Evolutionary conservation across 1,140 invertebrate species (phyloP).

Genomic region (Eulimnadia texana): DNA sequence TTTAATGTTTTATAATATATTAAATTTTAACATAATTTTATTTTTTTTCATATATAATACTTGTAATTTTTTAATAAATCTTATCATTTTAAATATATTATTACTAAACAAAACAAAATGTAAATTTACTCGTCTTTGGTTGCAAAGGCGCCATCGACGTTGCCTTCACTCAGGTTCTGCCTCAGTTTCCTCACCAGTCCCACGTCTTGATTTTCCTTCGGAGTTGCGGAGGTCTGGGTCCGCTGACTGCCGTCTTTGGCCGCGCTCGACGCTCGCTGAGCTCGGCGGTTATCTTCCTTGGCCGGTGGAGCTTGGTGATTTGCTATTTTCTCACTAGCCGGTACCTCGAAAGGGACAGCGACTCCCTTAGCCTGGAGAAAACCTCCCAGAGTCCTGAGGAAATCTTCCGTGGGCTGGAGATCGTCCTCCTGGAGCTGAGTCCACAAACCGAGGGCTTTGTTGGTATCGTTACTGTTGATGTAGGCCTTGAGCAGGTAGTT

Average conservation of each 20-base stretch:
- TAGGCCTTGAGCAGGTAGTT: constrained; percentile 53
- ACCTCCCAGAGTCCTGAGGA: constrained; percentile 45
- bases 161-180: constrained; percentile 30
- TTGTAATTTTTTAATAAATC: background rate
- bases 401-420: constrained; percentile 46
- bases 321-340: too few species aligned
- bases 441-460: constrained; percentile 59
- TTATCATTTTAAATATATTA: too few species aligned
- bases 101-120: background rate
- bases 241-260: background rate
- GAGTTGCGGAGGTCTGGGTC: background rate
- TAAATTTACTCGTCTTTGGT: background rate
- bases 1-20: too few species aligned
- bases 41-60: too few species aligned
- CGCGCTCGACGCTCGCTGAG: too few species aligned
- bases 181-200: constrained; percentile 20
- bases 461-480: constrained; percentile 39
- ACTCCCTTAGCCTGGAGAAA: constrained; percentile 46
- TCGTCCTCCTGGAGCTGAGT: constrained; percentile 67
- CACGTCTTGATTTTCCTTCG: background rate
- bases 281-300: too few species aligned
- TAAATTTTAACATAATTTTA: too few species aligned
- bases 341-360: constrained; percentile 50
- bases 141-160: constrained; percentile 34
- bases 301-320: too few species aligned